Percentiles rank a stretch among this genome's conserved stretches.
Conservation (phyloP, 1,140 invertebrate species). For the Scaptomyza montana region DNA sequence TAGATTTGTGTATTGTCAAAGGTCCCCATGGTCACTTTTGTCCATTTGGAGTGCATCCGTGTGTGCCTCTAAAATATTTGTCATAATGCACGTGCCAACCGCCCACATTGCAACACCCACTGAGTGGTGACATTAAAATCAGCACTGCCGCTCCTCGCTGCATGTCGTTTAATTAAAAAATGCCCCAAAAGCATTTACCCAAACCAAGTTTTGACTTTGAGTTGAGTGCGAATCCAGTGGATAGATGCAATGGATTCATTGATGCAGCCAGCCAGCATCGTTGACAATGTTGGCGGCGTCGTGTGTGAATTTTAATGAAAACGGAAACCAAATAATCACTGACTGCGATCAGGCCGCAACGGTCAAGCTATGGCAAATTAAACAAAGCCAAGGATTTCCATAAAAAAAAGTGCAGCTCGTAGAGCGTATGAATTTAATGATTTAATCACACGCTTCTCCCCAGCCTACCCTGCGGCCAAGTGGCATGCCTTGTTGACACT, state of each 20-base stretch:
- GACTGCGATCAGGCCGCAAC: conserved; percentile 35
- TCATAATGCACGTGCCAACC: conserved; percentile 70
- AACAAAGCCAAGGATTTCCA: conserved; percentile 52
- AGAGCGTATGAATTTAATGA: conserved; percentile 81
- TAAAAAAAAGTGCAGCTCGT: conserved; percentile 72
- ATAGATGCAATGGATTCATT: conserved; percentile 39
- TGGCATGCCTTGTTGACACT: conserved; percentile 75
- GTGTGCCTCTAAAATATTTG: conserved; percentile 71
- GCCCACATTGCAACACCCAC: conserved; percentile 56
- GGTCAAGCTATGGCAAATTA: conserved; percentile 62
- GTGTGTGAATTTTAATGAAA: conserved; percentile 76
- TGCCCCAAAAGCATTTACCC: conserved; percentile 81
- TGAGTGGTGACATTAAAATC: conserved; percentile 70
- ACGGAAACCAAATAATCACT: conserved; percentile 78
- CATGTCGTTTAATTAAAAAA: conserved; percentile 80
- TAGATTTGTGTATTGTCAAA: background rate
- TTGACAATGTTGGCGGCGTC: conserved; percentile 20
- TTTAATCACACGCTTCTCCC: conserved; percentile 64
- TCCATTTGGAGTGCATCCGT: conserved; percentile 19
- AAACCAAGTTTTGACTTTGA: conserved; percentile 11
- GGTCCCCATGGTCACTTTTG: conserved; percentile 11
- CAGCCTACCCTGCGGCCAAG: conserved; percentile 16
- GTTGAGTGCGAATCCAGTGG: conserved; percentile 6
- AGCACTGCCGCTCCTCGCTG: conserved; percentile 36
- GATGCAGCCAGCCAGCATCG: conserved; percentile 30